Evolutionary conservation across 1,140 invertebrate species (phyloP).

Genomic region (Drosophila tani): DNA sequence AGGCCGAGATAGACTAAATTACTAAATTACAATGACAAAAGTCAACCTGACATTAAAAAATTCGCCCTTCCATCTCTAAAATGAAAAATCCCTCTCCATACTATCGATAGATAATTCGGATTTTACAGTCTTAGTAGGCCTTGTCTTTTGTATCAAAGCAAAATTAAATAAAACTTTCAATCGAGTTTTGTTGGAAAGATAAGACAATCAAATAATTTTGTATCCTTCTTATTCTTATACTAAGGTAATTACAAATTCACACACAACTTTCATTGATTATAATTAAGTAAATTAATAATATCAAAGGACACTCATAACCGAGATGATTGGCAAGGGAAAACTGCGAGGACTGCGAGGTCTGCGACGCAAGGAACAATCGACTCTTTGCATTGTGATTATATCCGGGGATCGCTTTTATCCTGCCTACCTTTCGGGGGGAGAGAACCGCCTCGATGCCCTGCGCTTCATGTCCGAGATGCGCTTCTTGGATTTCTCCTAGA

Average conservation of each 20-base stretch:
- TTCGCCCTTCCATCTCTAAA: no score
- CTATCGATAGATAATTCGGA: neutral
- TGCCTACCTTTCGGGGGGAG: neutral
- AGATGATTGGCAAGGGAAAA: neutral
- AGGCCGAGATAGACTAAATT: no score
- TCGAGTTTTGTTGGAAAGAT: neutral
- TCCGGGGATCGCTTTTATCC: neutral
- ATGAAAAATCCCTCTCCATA: no score
- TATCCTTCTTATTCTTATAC: no score
- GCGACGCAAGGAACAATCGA: neutral
- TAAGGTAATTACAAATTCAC: neutral
- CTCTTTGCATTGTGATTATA: slow-evolving; percentile 7
- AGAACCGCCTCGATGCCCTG: slow-evolving; percentile 4
- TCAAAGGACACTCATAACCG: neutral
- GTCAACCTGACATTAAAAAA: no score
- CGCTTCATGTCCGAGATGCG: neutral
- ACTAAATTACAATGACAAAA: no score
- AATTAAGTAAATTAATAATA: neutral
- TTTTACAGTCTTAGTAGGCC: neutral
- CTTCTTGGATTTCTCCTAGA: slow-evolving; percentile 13
- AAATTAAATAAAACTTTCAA: no score
- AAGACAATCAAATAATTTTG: neutral
- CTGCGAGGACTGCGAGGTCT: neutral
- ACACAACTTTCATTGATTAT: neutral
- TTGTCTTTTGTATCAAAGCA: neutral